These are phyloP conservation scores for Beris morrisii DNA, from an alignment of 2,888 invertebrate genomes.

Conservation along the genomic window DNA sequence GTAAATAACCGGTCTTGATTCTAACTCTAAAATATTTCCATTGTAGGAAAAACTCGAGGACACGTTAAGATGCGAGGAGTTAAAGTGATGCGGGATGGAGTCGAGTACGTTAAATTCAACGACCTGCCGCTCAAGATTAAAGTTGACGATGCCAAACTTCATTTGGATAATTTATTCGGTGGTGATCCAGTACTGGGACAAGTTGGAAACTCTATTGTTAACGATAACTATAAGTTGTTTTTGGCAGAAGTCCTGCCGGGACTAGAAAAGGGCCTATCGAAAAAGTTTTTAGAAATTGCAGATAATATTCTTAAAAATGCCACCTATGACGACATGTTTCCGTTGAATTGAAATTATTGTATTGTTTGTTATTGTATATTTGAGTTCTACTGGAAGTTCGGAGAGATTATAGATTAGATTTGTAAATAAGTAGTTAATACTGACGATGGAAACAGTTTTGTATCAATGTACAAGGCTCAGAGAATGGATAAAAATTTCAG, in stretches of 20 bases:
- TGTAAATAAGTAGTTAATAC: too few species aligned
- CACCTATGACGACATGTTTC: slow-evolving; percentile 57
- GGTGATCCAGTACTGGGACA: slow-evolving; percentile 52
- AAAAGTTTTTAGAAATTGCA: slow-evolving; percentile 53
- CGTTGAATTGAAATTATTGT: slow-evolving; percentile 41
- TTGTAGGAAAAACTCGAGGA: slow-evolving; percentile 52
- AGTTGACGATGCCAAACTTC: slow-evolving; percentile 50
- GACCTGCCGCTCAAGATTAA: slow-evolving; percentile 51
- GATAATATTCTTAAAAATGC: slow-evolving; percentile 52
- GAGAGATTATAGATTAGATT: too few species aligned
- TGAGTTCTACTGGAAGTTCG: too few species aligned
- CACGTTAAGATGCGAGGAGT: slow-evolving; percentile 51
- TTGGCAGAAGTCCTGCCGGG: slow-evolving; percentile 54
- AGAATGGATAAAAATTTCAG: too few species aligned
- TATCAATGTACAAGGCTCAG: too few species aligned
- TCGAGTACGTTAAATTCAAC: slow-evolving; percentile 53
- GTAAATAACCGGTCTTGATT: not conserved
- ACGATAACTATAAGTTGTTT: slow-evolving; percentile 53
- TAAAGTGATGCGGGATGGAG: slow-evolving; percentile 45
- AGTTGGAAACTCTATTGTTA: slow-evolving; percentile 53
- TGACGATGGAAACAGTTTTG: too few species aligned
- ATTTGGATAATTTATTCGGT: slow-evolving; percentile 53
- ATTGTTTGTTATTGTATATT: too few species aligned
- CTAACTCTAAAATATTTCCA: not conserved
- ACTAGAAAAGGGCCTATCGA: slow-evolving; percentile 52